Evolutionary conservation across 2,888 invertebrate species (phyloP), one percentile per base, ranked within the genome.

Genomic region (Cheilosia urbana): DNA sequence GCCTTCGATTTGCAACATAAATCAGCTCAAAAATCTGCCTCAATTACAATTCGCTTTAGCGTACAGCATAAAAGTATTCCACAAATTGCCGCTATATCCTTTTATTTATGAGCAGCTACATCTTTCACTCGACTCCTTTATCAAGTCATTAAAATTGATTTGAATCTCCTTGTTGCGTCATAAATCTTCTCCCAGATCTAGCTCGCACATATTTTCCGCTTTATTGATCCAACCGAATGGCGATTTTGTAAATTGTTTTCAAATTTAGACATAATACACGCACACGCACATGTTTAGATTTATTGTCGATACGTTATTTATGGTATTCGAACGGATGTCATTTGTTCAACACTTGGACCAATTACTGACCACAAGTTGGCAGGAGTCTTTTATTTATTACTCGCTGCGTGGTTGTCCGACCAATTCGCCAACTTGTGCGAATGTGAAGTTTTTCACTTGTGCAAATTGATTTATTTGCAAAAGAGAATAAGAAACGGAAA

Each of bases 211-310:
- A 30, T 19, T 42, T 57, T 30, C 30, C 51, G 21, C 51, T 42
- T 45, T 42, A 60, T 60, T 60, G 53, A 69, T 62, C 53, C 77
- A 62, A 62, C 53, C 63, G 37, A 58, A 65, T 75, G 75, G 75
- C 75, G 84, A 84, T 79, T 79, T 47, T 62, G 69, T 65, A 84
- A 84, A 84, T 84, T 84, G 84, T 84, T 84, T 84, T 69, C 63
- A 69, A 79, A 69, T 83, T 63, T 71, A 45, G 63, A 51, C 66
- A 57, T 51, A 79, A 60, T 58, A 51, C 47, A 21, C n/a, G n/a
- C n/a, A n/a, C n/a, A 79, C 68, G 60, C 57, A 78, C 58, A 55
- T 30, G 34, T 11, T 34, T 55, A 75, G 79, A 84, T 79, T 84
- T 84, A 84, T 84, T 30, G 57, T 5, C 34, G 19, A 53, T 40